Conservation (phyloP, 2,797 vertebrate genomes). For the Chelmon rostratus region DNA sequence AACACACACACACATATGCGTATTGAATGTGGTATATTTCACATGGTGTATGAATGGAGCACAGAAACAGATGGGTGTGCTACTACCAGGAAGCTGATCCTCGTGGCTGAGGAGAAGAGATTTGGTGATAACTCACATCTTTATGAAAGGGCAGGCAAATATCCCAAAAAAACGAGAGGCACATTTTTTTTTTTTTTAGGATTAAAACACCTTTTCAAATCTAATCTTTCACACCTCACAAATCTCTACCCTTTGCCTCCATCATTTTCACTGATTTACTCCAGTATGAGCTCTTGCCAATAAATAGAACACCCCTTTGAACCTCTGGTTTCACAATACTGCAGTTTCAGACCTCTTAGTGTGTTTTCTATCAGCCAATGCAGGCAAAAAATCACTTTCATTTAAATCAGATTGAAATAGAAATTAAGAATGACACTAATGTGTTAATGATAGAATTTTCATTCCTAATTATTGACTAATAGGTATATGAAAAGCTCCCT, state of each 20-base stretch:
- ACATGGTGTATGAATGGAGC: not conserved
- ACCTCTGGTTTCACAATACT: not conserved
- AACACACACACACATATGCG: not conserved
- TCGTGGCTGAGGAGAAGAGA: not conserved
- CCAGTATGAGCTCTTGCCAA: conserved; percentile 7
- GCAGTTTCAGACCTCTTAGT: not conserved
- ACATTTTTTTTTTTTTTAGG: not conserved
- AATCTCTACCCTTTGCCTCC: conserved; percentile 1
- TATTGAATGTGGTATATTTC: not conserved
- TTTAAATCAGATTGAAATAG: conserved; percentile 14
- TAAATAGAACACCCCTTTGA: conserved; percentile 12
- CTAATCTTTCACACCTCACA: conserved; percentile 25
- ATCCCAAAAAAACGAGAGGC: not conserved
- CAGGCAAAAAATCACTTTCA: conserved; percentile 4
- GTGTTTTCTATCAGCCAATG: not conserved
- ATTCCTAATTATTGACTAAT: conserved; percentile 9
- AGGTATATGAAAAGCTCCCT: not conserved
- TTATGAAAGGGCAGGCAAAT: conserved; percentile 1
- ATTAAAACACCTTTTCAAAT: conserved; percentile 22
- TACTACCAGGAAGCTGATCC: not conserved
- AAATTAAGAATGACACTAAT: conserved; percentile 14
- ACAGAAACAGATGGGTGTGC: not conserved
- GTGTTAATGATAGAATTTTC: conserved; percentile 14
- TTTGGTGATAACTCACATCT: conserved; percentile 2
- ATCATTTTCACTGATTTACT: conserved; percentile 5